Conservation (phyloP, 2,113 vertebrate species). For the Poecile atricapillus region DNA sequence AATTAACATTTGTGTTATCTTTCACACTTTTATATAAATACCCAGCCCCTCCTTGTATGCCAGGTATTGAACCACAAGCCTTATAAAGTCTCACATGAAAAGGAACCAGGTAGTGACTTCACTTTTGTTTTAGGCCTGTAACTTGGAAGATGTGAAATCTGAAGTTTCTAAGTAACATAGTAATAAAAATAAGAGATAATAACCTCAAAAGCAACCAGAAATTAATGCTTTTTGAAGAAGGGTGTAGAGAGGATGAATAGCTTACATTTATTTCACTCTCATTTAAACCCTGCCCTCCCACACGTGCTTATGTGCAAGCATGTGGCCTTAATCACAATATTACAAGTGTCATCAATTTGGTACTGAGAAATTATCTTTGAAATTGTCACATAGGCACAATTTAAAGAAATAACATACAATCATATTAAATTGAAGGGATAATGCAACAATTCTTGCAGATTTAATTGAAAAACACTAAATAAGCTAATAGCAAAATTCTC, state of each 20-base stretch:
- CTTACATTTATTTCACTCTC: not conserved
- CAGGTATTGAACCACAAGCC: not conserved
- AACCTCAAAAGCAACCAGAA: not conserved
- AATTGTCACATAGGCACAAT: not conserved
- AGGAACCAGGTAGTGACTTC: not conserved
- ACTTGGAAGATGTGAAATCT: not conserved
- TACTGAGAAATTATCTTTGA: not conserved
- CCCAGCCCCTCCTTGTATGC: not conserved
- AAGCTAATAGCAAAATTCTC: not conserved
- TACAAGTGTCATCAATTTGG: not conserved
- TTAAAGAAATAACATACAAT: not conserved
- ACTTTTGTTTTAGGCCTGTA: not conserved
- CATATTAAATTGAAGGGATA: not conserved
- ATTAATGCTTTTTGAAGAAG: not conserved
- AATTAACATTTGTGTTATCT: slow-evolving; percentile 4
- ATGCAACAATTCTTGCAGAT: not conserved
- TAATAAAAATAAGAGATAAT: not conserved
- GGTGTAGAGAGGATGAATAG: not conserved
- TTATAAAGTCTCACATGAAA: not conserved
- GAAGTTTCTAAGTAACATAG: not conserved
- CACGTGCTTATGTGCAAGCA: not conserved
- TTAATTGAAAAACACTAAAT: not conserved
- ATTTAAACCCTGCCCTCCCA: not conserved
- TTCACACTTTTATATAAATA: not conserved
- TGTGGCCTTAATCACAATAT: not conserved